Percentiles rank a stretch among this genome's conserved stretches.
Evolutionary conservation across 2,888 invertebrate species (phyloP).

Genomic region (Vanessa cardui): DNA sequence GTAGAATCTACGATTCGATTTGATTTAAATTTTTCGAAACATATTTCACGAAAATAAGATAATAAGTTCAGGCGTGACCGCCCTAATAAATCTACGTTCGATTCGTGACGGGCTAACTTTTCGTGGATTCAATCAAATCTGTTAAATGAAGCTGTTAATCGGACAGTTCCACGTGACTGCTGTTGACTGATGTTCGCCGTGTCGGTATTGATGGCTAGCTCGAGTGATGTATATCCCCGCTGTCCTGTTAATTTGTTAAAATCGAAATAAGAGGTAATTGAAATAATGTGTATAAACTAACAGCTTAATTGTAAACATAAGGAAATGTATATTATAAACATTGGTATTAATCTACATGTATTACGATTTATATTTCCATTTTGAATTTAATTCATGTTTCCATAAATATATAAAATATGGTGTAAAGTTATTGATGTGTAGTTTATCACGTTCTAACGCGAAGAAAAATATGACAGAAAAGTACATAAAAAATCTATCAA

Average conservation of each 20-base stretch:
- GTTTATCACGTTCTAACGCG: no score
- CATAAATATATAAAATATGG: no score
- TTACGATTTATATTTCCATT: no score
- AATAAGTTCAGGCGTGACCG: not conserved
- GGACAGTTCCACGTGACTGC: conserved; percentile 78
- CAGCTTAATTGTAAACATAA: not conserved
- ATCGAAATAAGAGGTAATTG: conserved; percentile 43
- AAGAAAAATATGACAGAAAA: no score
- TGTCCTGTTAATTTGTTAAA: conserved; percentile 77
- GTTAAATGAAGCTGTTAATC: conserved; percentile 81
- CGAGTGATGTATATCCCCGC: conserved; percentile 63
- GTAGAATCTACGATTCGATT: no score
- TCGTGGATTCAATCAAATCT: conserved; percentile 76
- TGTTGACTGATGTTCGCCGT: conserved; percentile 76
- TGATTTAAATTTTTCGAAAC: no score
- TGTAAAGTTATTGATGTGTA: no score
- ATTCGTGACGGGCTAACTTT: conserved; percentile 59
- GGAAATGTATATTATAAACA: no score
- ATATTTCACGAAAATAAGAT: no score
- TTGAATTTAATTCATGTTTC: no score
- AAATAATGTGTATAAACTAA: not conserved
- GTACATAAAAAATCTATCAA: no score
- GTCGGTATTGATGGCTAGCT: conserved; percentile 71
- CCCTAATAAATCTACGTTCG: not conserved
- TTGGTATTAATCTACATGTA: no score